phyloP scores from a whole-genome alignment of 2,113 vertebrate genomes.

The Microcebus tavaratra region DNA sequence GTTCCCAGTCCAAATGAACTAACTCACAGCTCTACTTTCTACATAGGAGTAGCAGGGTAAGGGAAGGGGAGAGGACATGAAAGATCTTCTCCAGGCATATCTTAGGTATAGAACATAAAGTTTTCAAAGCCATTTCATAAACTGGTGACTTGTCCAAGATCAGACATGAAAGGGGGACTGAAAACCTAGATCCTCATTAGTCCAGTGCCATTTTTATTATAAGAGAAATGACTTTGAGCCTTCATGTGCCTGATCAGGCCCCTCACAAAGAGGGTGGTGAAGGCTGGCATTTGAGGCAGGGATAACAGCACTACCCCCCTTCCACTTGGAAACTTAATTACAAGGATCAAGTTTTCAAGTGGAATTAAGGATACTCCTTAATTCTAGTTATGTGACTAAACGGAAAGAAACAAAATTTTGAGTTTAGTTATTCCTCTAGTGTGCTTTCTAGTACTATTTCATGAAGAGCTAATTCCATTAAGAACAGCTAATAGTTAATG shows the following conservation, averaged over 20 bases:
- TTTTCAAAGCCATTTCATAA: background rate
- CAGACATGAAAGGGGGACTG: background rate
- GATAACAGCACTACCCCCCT: background rate
- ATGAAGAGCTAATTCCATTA: background rate
- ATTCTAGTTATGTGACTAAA: background rate
- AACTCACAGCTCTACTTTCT: background rate
- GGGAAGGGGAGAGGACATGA: background rate
- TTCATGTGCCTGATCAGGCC: background rate
- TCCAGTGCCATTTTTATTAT: background rate
- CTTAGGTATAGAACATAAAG: background rate
- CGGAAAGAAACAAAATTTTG: background rate
- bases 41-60: background rate
- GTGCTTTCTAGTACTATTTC: background rate
- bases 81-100: background rate
- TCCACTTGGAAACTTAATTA: background rate
- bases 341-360: too few species aligned
- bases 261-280: background rate
- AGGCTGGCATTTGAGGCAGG: too few species aligned
- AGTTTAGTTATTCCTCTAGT: background rate
- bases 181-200: background rate
- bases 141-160: background rate
- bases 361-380: background rate
- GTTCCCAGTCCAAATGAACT: background rate
- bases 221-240: background rate
- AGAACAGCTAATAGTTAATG: background rate